Evolutionary conservation across 2,888 invertebrate species (phyloP).

Genomic region (Steinernema scapterisci): DNA sequence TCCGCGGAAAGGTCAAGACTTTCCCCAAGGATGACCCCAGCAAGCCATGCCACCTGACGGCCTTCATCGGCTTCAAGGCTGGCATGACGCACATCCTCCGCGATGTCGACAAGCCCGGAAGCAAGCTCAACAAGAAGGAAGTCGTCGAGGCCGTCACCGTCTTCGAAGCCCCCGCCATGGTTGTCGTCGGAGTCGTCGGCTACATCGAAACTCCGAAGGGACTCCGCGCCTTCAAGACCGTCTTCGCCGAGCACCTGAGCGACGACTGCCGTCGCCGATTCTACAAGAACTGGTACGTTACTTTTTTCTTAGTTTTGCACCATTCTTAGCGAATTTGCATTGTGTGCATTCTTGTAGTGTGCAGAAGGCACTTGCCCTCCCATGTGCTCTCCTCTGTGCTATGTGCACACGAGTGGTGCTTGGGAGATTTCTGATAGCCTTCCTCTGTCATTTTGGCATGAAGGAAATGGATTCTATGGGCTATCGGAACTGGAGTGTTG

Average conservation of each 20-base stretch:
- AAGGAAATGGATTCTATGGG: conserved; percentile 50
- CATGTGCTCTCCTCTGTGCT: conserved; percentile 37
- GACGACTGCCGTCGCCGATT: conserved; percentile 97
- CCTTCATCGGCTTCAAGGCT: conserved; percentile 97
- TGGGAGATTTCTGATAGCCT: conserved; percentile 33
- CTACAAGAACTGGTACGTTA: conserved; percentile 98
- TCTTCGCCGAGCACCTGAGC: conserved; percentile 98
- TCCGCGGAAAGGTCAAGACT: conserved; percentile 98
- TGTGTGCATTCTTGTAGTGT: conserved; percentile 31
- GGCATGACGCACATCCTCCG: conserved; percentile 99
- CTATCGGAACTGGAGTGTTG: conserved; percentile 39
- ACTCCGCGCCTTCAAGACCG: conserved; percentile 87
- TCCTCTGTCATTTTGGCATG: conserved; percentile 46
- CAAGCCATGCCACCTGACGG: conserved; percentile 90
- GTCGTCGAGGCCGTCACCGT: conserved; percentile 98
- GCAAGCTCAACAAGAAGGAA: conserved; percentile 99
- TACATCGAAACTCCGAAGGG: conserved; percentile 99
- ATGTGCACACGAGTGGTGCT: conserved; percentile 34
- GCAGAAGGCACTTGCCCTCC: conserved; percentile 40
- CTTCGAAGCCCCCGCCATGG: conserved; percentile 96
- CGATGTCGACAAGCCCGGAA: conserved; percentile 75
- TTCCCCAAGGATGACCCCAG: conserved; percentile 96
- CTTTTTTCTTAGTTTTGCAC: not conserved
- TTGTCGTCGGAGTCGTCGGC: conserved; percentile 90
- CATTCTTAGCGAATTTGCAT: conserved; percentile 25